Percentiles rank a stretch among this genome's conserved stretches.
phyloP scores from a whole-genome alignment of 2,113 vertebrate species.

The Anser brachyrhynchus region DNA sequence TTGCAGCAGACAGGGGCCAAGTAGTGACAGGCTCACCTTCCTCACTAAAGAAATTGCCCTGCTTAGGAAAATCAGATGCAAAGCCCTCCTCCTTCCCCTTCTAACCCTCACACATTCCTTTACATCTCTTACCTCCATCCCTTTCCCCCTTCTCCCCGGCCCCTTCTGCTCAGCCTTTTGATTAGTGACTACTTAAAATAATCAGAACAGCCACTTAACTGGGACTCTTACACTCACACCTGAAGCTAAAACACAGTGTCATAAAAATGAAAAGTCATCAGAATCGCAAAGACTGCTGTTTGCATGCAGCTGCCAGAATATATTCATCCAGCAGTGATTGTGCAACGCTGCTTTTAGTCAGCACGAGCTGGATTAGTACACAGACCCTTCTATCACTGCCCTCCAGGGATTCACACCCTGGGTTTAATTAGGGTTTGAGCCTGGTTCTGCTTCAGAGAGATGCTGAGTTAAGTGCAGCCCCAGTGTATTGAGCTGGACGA shows the following conservation, averaged over 20 bases:
- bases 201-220: slow-evolving; percentile 56
- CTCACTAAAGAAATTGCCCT: background rate
- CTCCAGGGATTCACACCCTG: slow-evolving; percentile 46
- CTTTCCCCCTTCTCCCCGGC: background rate
- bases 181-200: slow-evolving; percentile 58
- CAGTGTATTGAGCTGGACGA: background rate
- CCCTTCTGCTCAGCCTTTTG: slow-evolving; percentile 21
- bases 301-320: slow-evolving; percentile 67
- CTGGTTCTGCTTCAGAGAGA: slow-evolving; percentile 52
- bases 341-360: slow-evolving; percentile 56
- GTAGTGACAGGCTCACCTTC: background rate
- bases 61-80: slow-evolving; percentile 18
- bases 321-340: slow-evolving; percentile 35
- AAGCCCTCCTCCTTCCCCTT: background rate
- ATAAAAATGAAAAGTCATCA: slow-evolving; percentile 61
- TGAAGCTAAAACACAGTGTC: slow-evolving; percentile 63
- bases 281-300: slow-evolving; percentile 7
- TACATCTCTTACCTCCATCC: background rate
- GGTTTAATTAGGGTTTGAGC: slow-evolving; percentile 60
- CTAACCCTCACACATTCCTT: background rate
- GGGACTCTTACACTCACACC: slow-evolving; percentile 38
- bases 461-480: slow-evolving; percentile 1
- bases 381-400: slow-evolving; percentile 36
- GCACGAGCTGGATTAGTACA: slow-evolving; percentile 57
- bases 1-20: background rate